Evolutionary conservation across 1,140 invertebrate species (phyloP).

Genomic region (Philotrypesis tridentata): DNA sequence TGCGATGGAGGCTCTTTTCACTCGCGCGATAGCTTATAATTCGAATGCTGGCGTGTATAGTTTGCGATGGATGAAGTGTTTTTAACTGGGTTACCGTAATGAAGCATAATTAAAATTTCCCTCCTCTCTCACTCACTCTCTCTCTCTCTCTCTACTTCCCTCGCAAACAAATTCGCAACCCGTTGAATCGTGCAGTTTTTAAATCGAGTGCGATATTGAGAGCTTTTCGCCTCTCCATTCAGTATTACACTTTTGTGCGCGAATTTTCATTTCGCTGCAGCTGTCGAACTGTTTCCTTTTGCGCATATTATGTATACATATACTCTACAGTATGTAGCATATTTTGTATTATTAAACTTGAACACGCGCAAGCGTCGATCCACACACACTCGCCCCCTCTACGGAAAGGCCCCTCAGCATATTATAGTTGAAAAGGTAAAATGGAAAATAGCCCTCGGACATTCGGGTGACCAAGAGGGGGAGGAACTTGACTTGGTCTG

Average conservation of each 20-base stretch:
- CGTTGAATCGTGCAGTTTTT: no score
- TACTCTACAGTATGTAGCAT: no score
- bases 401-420: neutral
- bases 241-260: no score
- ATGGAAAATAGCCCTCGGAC: neutral
- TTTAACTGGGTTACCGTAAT: neutral
- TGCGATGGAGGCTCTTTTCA: neutral
- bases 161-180: no score
- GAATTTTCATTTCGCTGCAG: no score
- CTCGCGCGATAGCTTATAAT: neutral
- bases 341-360: neutral
- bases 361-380: neutral
- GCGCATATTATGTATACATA: no score
- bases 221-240: no score
- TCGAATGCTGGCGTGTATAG: neutral
- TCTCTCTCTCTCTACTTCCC: no score
- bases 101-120: neutral
- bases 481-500: constrained; percentile 24
- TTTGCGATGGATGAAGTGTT: neutral
- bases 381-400: neutral
- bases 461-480: constrained; percentile 6
- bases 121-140: neutral
- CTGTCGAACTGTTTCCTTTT: no score
- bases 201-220: no score
- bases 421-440: neutral